phyloP scores from a whole-genome alignment of 2,888 invertebrate genomes.

The Sminthurides aquaticus region DNA sequence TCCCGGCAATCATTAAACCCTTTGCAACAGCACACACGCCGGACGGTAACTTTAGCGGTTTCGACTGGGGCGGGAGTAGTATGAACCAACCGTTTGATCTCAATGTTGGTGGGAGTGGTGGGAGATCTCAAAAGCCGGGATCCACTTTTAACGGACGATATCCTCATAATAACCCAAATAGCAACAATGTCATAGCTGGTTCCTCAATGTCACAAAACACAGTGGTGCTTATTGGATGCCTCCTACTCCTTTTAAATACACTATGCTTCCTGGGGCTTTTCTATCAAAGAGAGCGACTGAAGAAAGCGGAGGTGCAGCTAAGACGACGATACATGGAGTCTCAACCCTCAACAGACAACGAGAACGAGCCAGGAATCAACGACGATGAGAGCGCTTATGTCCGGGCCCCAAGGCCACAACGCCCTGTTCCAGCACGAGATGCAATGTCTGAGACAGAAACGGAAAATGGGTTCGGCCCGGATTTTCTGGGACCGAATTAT shows the following conservation, averaged over 20 bases:
- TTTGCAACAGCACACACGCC: constrained; percentile 18
- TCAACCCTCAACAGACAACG: constrained; percentile 11
- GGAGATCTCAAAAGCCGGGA: not conserved
- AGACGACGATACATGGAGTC: constrained; percentile 29
- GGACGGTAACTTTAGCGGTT: constrained; percentile 2
- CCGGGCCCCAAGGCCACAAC: not conserved
- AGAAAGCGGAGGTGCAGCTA: constrained; percentile 34
- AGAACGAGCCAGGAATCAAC: not conserved
- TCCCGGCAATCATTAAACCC: constrained; percentile 32
- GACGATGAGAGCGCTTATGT: constrained; percentile 20
- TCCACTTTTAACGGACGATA: not conserved
- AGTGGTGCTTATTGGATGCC: constrained; percentile 36
- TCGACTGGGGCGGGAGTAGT: not conserved
- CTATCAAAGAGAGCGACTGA: constrained; percentile 39
- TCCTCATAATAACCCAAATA: not conserved
- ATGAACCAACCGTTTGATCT: constrained; percentile 5
- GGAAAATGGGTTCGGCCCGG: constrained; percentile 41
- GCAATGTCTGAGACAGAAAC: constrained; percentile 42
- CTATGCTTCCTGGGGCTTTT: constrained; percentile 41
- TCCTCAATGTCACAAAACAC: constrained; percentile 33
- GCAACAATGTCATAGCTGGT: constrained; percentile 9
- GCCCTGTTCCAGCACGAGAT: constrained; percentile 19
- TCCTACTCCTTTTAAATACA: constrained; percentile 36
- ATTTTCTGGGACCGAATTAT: constrained; percentile 40
- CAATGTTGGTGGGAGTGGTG: not conserved